Percentiles rank a stretch among this genome's conserved stretches.
phyloP scores from a whole-genome alignment of 2,113 vertebrate genomes.

The Bujurquina vittata region DNA sequence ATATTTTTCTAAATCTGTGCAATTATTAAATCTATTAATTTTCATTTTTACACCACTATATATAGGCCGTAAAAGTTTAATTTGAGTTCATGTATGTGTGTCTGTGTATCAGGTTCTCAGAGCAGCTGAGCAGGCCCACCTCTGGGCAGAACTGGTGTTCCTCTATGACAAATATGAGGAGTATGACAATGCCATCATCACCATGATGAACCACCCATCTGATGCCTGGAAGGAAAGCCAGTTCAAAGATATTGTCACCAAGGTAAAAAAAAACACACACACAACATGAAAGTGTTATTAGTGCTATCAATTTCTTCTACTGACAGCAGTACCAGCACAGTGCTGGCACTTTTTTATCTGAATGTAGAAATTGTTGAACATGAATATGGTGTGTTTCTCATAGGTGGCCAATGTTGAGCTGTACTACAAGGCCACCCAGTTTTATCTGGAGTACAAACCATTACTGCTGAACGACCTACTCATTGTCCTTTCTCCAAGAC shows the following conservation, averaged over 20 bases:
- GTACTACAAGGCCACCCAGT: conserved; percentile 96
- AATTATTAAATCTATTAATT: not conserved
- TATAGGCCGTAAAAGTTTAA: not conserved
- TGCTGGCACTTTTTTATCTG: too few species aligned
- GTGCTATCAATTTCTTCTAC: not conserved
- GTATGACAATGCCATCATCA: conserved; percentile 99
- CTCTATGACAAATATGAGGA: conserved; percentile 99
- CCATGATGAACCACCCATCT: conserved; percentile 99
- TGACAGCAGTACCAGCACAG: not conserved
- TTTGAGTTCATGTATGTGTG: not conserved
- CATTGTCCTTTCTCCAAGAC: conserved; percentile 94
- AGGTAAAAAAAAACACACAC: conserved; percentile 78
- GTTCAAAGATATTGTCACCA: conserved; percentile 99
- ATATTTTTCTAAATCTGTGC: too few species aligned
- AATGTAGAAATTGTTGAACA: not conserved
- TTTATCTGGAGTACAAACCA: conserved; percentile 97
- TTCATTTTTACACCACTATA: not conserved
- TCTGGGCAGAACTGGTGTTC: conserved; percentile 98
- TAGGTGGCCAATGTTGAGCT: conserved; percentile 99
- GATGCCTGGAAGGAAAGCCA: conserved; percentile 99
- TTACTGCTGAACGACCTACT: conserved; percentile 95
- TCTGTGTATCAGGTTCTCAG: conserved; percentile 87
- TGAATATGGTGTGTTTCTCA: conserved; percentile 14
- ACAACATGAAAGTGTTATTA: not conserved
- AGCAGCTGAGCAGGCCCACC: conserved; percentile 97